Evolutionary conservation across 2,113 vertebrate species (phyloP), one percentile per base, ranked within the genome.

Genomic region (Clarias gariepinus): DNA sequence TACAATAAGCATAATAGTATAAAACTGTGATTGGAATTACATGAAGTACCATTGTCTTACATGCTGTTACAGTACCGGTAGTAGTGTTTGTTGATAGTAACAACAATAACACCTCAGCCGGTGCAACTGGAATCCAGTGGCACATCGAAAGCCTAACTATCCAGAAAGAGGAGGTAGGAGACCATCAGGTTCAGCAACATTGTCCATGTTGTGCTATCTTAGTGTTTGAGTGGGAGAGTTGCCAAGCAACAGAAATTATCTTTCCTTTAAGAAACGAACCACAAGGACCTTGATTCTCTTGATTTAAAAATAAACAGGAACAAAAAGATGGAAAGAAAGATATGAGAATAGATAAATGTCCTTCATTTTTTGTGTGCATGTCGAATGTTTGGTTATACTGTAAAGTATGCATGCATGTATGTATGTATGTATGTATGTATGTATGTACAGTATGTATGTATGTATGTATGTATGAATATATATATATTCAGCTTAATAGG

Each of bases 171-270:
- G 5, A 73, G 60, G 52, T 8, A 63, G 47, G 64, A 41, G 13
- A 81, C 36, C 77, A 60, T 82, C 28, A 66, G 12, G 60, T 68
- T 74, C 64, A 80, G 52, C 19, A 41, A 83, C 25, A 23, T 87
- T 79, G 58, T 82, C 71, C 90, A 90, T 90, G 84, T 82, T 91
- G 89, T 90, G 87, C 90, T 83, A 3, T 89, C 92, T 88, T n/a
- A 47, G 89, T 89, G 89, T 91, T 91, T 90, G 92, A 93, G 93
- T 94, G 90, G 93, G 92, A 91, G 91, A 89, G 94, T 96, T 96
- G 95, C 95, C 95, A 95, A 92, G 95, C 94, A 89, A 96, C 95
- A 93, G 93, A 73, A 33, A 94, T 95, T 91, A 93, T 93, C 91
- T 93, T 94, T 93, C 93, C 94, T 94, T 95, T 93, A 95, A 95